These are phyloP conservation scores for Beris chalybata DNA, from an alignment of 2,888 invertebrate genomes.

Conservation along the genomic window DNA sequence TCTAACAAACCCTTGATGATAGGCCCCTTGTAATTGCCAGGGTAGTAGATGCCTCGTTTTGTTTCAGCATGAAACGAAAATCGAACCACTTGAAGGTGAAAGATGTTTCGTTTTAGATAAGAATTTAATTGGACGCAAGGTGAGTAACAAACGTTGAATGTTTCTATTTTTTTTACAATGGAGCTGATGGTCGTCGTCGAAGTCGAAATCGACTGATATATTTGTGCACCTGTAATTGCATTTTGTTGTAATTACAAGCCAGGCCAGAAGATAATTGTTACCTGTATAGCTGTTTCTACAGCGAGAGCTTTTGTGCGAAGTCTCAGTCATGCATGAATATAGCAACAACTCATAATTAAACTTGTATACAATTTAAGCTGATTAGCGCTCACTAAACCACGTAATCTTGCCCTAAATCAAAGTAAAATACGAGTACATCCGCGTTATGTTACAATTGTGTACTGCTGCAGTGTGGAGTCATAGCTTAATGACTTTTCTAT, in stretches of 20 bases:
- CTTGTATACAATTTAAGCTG: constrained; percentile 30
- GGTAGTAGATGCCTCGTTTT: neutral
- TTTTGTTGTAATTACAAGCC: constrained; percentile 24
- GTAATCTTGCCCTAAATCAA: constrained; percentile 19
- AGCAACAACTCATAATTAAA: constrained; percentile 30
- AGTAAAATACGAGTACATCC: constrained; percentile 15
- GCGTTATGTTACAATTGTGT: neutral
- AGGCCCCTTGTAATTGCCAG: constrained; percentile 10
- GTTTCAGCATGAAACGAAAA: neutral
- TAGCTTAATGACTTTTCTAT: constrained; percentile 27
- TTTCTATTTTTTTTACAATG: neutral
- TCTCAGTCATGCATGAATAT: constrained; percentile 25
- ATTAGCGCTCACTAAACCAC: constrained; percentile 21
- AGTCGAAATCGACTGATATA: constrained; percentile 13
- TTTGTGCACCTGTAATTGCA: constrained; percentile 26
- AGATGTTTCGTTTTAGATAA: constrained; percentile 26
- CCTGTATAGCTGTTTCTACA: neutral
- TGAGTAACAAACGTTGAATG: constrained; percentile 19
- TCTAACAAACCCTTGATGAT: constrained; percentile 16
- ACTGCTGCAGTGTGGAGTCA: constrained; percentile 8
- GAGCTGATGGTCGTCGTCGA: constrained; percentile 1
- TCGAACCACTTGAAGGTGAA: constrained; percentile 5
- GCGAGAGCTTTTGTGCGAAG: neutral
- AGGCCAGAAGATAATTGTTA: constrained; percentile 18
- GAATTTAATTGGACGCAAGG: constrained; percentile 25